Evolutionary conservation across 2,888 invertebrate species (phyloP).

Genomic region (Empis stercorea): DNA sequence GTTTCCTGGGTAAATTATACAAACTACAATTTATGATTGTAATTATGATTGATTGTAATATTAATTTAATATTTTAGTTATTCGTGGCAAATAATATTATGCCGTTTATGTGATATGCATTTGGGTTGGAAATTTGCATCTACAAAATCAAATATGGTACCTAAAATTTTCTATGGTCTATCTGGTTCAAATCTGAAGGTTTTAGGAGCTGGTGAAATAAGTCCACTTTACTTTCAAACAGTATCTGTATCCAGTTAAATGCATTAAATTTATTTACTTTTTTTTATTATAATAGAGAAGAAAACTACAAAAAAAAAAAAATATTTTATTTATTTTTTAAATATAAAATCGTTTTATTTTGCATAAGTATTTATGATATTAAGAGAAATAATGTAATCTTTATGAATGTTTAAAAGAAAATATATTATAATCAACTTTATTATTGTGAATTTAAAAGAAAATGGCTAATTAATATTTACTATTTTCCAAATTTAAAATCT

Average conservation of each 20-base stretch:
- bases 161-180: slow-evolving; percentile 58
- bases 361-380: too few relatives aligned
- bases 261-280: background rate
- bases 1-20: slow-evolving; percentile 53
- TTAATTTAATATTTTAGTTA: slow-evolving; percentile 41
- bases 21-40: background rate
- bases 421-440: too few relatives aligned
- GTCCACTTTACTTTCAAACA: slow-evolving; percentile 5
- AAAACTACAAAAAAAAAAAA: too few relatives aligned
- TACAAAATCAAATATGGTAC: slow-evolving; percentile 43
- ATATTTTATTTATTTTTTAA: background rate
- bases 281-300: too few relatives aligned
- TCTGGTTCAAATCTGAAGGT: slow-evolving; percentile 44
- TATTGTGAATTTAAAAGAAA: too few relatives aligned
- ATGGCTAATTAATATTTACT: too few relatives aligned
- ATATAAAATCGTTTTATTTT: background rate
- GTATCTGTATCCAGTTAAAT: slow-evolving; percentile 5
- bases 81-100: slow-evolving; percentile 66
- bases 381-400: too few relatives aligned
- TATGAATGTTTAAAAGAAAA: too few relatives aligned
- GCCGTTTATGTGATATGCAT: slow-evolving; percentile 51
- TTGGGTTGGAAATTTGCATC: slow-evolving; percentile 75
- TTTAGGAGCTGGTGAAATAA: slow-evolving; percentile 8
- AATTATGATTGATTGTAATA: background rate
- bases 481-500: too few relatives aligned